These are phyloP conservation scores for Syngnathus rostellatus DNA, from an alignment of 2,797 vertebrate species.

Conservation along the genomic window DNA sequence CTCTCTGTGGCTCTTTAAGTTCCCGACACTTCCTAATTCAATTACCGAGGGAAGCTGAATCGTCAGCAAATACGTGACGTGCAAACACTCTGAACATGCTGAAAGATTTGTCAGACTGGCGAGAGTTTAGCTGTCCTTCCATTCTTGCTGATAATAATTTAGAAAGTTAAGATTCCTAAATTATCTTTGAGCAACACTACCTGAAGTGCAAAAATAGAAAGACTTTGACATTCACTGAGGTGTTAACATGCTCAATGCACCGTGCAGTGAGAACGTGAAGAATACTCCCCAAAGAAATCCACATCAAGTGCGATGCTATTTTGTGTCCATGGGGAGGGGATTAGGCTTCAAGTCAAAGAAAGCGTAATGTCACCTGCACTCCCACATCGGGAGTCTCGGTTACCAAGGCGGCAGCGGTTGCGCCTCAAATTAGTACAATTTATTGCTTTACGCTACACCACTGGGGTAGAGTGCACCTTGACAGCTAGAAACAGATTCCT, in stretches of 20 bases:
- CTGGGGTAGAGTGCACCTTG: background rate
- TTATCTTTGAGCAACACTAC: background rate
- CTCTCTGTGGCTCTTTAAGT: conserved; percentile 61
- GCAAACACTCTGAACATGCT: conserved; percentile 45
- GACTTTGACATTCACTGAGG: background rate
- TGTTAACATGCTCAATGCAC: background rate
- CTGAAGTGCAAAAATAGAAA: background rate
- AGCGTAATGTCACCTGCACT: background rate
- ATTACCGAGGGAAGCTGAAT: conserved; percentile 52
- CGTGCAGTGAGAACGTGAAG: background rate
- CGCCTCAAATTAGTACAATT: background rate
- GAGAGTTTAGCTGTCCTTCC: conserved; percentile 17
- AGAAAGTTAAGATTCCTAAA: background rate
- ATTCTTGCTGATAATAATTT: background rate
- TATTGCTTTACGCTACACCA: background rate
- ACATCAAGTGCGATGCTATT: background rate
- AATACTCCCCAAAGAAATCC: background rate
- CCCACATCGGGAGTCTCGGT: background rate
- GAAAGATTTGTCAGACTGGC: conserved; percentile 14
- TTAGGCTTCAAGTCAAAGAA: background rate
- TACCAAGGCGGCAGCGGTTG: background rate
- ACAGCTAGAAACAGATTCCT: background rate
- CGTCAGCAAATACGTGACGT: conserved; percentile 36
- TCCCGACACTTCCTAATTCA: conserved; percentile 65
- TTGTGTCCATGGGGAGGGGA: background rate